phyloP scores from a whole-genome alignment of 1,140 invertebrate genomes.

The Cotesia typhae region DNA sequence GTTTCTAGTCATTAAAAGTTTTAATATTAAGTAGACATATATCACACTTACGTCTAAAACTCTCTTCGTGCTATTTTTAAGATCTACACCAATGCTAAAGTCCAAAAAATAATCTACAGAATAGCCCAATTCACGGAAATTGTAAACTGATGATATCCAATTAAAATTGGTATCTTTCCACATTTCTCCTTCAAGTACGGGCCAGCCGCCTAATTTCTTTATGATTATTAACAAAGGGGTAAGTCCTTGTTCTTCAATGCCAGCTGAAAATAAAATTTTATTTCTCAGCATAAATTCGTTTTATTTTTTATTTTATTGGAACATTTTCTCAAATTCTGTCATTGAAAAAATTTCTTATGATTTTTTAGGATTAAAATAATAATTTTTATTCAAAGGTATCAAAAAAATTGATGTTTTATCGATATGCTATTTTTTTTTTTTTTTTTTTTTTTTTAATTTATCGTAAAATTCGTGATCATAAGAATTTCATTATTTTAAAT shows the following conservation, averaged over 20 bases:
- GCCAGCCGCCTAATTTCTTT: conserved; percentile 87
- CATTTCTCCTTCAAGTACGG: conserved; percentile 78
- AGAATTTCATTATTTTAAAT: no score
- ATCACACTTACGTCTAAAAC: conserved; percentile 82
- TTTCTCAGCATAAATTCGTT: not conserved
- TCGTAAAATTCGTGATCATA: no score
- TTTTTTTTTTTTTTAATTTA: no score
- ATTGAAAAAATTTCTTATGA: no score
- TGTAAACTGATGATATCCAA: conserved; percentile 85
- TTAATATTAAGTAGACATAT: not conserved
- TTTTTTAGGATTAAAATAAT: no score
- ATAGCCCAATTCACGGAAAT: conserved; percentile 80
- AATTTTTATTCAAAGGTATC: no score
- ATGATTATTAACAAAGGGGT: conserved; percentile 76
- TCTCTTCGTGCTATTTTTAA: conserved; percentile 88
- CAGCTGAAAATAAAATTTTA: conserved; percentile 63
- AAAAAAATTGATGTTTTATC: no score
- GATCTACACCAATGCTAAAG: conserved; percentile 87
- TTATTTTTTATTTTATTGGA: no score
- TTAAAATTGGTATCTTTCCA: conserved; percentile 80
- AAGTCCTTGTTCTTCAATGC: conserved; percentile 79
- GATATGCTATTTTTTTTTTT: no score
- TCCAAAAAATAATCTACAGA: conserved; percentile 93
- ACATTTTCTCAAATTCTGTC: no score
- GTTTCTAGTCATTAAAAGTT: conserved; percentile 1